Evolutionary conservation across 1,140 invertebrate genomes (phyloP), one percentile per base, ranked within the genome.

Genomic region (Pseudobourletiella spinata): DNA sequence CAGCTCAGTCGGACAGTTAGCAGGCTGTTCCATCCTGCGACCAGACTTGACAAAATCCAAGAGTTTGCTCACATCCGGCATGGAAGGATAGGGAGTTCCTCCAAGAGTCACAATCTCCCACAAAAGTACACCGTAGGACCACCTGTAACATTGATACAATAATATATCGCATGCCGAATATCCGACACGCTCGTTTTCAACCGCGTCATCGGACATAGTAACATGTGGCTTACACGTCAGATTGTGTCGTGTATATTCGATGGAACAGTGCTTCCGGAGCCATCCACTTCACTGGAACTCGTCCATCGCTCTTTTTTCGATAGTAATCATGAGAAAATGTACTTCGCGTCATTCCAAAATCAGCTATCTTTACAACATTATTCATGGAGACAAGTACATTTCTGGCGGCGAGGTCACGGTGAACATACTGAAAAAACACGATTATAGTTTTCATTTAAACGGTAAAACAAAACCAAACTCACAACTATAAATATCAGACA

Each of bases 261-360:
- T 93, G 88, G 72, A 94, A 95, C 4, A 99, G 76, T 0, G 95
- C 92, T 76, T 99, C 96, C 0, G 95, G 94, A 0, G 96, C 94
- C 96, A 99, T 99, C 96, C 96, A 99, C 78, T 98, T 97, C 1
- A 99, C 90, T 3, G 95, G 95, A 61, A 98, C 75, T 35, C 90
- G 80, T 22, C 93, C 93, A 75, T 96, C 92, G 18, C 91, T 95
- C 56, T 87, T 94, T 78, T 98, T 98, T 59, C 91, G 85, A 75
- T 99, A 99, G 74, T 98, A 98, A 72, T 98, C 93, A 68, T 93
- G 86, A 62, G 86, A 86, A 71, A 93, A 86, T 26, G 99, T 86
- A 74, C 98, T 95, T 69, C 95, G 80, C 0, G 96, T 95, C 18
- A 99, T 79, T 2, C 96, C 96, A 77, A 99, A 99, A 76, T 98